Evolutionary conservation across 1,140 invertebrate genomes (phyloP).

Genomic region (Lepidurus couesii): DNA sequence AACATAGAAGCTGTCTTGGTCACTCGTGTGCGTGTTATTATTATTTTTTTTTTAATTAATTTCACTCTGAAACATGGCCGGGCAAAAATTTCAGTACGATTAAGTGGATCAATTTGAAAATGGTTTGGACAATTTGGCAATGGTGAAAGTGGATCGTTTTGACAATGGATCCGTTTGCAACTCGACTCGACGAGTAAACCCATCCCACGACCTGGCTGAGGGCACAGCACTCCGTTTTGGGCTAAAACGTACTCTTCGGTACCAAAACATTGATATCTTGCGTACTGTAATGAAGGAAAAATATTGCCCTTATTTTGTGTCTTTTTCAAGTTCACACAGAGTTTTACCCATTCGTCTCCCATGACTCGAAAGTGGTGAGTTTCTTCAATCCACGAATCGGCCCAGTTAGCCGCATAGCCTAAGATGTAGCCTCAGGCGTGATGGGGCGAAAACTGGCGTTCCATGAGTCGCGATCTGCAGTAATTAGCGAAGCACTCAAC

Average conservation of each 20-base stretch:
- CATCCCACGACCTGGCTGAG: slow-evolving; percentile 78
- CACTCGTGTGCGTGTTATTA: neutral
- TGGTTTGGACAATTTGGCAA: no score
- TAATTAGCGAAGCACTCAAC: slow-evolving; percentile 77
- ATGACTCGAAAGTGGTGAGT: slow-evolving; percentile 77
- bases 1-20: neutral
- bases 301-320: neutral
- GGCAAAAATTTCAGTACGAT: slow-evolving; percentile 98
- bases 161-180: slow-evolving; percentile 65
- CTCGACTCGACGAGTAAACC: slow-evolving; percentile 68
- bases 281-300: slow-evolving; percentile 52
- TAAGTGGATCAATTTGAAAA: no score
- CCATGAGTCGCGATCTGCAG: slow-evolving; percentile 60
- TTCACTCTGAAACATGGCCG: slow-evolving; percentile 59
- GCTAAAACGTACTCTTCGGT: slow-evolving; percentile 80
- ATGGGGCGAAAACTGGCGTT: slow-evolving; percentile 66
- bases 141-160: no score
- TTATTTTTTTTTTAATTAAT: slow-evolving; percentile 8
- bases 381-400: slow-evolving; percentile 71
- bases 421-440: slow-evolving; percentile 70
- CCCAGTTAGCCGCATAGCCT: slow-evolving; percentile 72
- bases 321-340: neutral
- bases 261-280: slow-evolving; percentile 74
- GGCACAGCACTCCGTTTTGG: slow-evolving; percentile 75
- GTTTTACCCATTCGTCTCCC: slow-evolving; percentile 53